Evolutionary conservation across 1,140 invertebrate species (phyloP).

Genomic region (Drosophila lini): DNA sequence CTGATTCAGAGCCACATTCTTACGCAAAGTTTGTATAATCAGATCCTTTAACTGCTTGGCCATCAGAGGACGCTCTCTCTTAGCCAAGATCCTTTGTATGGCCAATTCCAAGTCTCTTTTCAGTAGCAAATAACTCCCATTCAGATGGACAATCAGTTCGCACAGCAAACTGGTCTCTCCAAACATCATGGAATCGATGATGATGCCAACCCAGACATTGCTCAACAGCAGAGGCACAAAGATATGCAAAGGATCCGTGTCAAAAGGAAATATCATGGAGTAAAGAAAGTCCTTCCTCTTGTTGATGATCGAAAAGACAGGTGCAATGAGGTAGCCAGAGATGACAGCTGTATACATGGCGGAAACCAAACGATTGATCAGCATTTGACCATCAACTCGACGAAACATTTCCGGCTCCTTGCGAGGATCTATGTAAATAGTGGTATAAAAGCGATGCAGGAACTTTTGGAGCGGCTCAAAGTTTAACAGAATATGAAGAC

Average conservation of each 20-base stretch:
- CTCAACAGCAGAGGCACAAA: constrained; percentile 57
- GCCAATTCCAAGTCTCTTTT: constrained; percentile 43
- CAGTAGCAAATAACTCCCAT: constrained; percentile 61
- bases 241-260: constrained; percentile 42
- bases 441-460: constrained; percentile 57
- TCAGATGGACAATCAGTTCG: constrained; percentile 63
- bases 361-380: constrained; percentile 49
- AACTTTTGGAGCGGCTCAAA: constrained; percentile 39
- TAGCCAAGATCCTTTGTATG: constrained; percentile 28
- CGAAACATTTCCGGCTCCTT: constrained; percentile 36
- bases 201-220: constrained; percentile 67
- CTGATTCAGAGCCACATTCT: constrained; percentile 58
- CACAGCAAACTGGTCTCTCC: constrained; percentile 66
- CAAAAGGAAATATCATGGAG: constrained; percentile 63
- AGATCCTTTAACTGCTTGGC: constrained; percentile 42
- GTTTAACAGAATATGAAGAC: constrained; percentile 30
- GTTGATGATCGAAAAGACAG: constrained; percentile 46
- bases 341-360: constrained; percentile 55
- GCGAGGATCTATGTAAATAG: constrained; percentile 65
- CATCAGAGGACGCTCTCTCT: constrained; percentile 22
- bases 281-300: constrained; percentile 44
- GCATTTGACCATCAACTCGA: constrained; percentile 31
- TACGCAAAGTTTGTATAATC: constrained; percentile 37
- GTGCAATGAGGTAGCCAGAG: constrained; percentile 40
- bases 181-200: constrained; percentile 61